Conservation (phyloP, 2,888 invertebrate species). For the Gibbula magus region DNA sequence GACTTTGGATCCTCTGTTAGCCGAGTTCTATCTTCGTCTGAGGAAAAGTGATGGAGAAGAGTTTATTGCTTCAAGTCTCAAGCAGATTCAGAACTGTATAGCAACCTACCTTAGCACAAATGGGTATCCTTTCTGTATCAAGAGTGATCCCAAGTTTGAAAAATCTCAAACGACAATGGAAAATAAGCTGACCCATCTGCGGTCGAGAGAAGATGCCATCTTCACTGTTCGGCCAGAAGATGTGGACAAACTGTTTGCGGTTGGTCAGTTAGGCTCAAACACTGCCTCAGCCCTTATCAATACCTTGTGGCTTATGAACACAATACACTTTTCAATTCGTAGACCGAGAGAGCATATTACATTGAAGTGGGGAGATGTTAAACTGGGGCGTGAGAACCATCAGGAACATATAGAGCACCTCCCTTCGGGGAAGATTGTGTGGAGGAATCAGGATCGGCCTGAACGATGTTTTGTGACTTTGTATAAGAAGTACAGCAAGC, state of each 20-base stretch:
- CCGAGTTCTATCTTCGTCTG: slow-evolving; percentile 12
- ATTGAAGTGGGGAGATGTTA: slow-evolving; percentile 8
- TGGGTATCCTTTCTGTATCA: slow-evolving; percentile 4
- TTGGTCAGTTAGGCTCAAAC: background rate
- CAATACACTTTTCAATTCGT: background rate
- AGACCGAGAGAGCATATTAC: background rate
- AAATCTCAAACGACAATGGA: slow-evolving; percentile 1
- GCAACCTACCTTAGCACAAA: slow-evolving; percentile 7
- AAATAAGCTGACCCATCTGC: slow-evolving; percentile 5
- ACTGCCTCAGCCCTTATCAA: background rate
- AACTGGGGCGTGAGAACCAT: background rate
- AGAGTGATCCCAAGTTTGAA: slow-evolving; percentile 9
- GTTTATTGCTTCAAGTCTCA: background rate
- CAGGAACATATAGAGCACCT: background rate
- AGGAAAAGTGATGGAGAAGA: slow-evolving; percentile 4
- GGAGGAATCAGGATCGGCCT: background rate
- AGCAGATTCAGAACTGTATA: slow-evolving; percentile 19
- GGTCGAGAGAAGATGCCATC: slow-evolving; percentile 9
- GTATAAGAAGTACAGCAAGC: background rate
- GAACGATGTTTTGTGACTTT: background rate
- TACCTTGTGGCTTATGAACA: slow-evolving; percentile 16
- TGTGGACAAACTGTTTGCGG: slow-evolving; percentile 7
- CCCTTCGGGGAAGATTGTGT: slow-evolving; percentile 17
- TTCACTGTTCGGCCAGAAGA: background rate
- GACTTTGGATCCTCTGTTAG: slow-evolving; percentile 5